Base-by-base conservation (phyloP, 2,797 vertebrate species). In the Falco rusticolus region DNA sequence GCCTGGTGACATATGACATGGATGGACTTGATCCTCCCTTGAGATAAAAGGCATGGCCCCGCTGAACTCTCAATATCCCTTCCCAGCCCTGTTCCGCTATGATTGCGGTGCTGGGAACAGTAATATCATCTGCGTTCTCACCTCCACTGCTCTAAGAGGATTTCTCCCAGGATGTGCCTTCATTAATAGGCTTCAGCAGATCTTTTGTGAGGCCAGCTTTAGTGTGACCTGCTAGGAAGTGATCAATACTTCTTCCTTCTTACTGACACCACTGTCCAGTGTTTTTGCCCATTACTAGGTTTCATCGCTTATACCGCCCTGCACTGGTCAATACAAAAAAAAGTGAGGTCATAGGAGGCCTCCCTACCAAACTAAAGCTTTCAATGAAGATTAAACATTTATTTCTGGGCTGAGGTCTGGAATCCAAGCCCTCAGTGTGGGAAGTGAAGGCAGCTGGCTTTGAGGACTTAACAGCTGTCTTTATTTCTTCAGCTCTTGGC, bases 101-200 rank as follows among this genome's bases (percentile, higher is more conserved):
- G 61, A 8, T 9, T 75, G 76, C 69, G 39, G 57, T 3, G 34
- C 61, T 72, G 79, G 84, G 76, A 81, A 57, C 4, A 3, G 61
- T 16, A 78, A 34, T 65, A 84, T 91, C 94, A 75, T 84, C 94
- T 69, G n/a, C 65, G 61, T 56, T 95, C 80, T 87, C 94, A 95
- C 87, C 83, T 91, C 94, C 76, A 71, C 16, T 72, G 50, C 85
- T 63, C 85, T 95, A 96, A 95, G 95, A 97, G 57, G 95, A 95
- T 96, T 95, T 90, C 47, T 29, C 7, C 1, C 88, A 95, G 96
- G 88, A 95, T 90, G 80, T 88, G 65, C 69, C 94, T 94, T 78
- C 54, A 65, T 85, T 96, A 95, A 96, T 81, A 94, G 72, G 93
- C 94, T 95, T 95, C 3, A 0, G 83, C 76, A 94, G 90, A 81